These are phyloP conservation scores for Vicugna pacos DNA, from an alignment of 2,113 vertebrate genomes.

Conservation along the genomic window DNA sequence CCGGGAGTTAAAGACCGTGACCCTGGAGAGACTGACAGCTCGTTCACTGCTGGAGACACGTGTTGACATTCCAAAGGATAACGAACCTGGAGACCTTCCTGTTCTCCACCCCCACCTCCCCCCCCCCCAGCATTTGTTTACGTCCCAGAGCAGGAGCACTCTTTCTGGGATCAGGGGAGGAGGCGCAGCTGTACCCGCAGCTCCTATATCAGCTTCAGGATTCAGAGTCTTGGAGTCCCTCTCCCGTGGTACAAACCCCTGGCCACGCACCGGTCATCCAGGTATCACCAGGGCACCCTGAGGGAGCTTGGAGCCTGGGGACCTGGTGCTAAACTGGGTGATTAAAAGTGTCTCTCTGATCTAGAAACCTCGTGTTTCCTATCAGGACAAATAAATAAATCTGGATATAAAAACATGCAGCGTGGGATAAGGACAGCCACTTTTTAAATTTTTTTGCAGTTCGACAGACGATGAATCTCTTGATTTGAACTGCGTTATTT, in stretches of 20 bases:
- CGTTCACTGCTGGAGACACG: too few relatives aligned
- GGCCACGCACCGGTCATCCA: fast-evolving
- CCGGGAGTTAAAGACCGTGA: background rate
- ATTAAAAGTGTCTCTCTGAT: background rate
- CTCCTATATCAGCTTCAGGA: background rate
- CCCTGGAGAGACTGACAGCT: background rate
- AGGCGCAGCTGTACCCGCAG: background rate
- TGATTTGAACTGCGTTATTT: background rate
- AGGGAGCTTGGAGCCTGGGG: fast-evolving
- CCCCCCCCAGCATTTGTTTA: background rate
- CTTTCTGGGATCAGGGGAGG: background rate
- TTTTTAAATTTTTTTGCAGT: background rate
- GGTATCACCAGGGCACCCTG: fast-evolving
- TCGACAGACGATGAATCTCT: background rate
- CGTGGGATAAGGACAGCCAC: background rate
- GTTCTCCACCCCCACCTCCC: background rate
- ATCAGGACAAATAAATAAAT: background rate
- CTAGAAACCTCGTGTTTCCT: background rate
- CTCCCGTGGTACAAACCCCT: background rate
- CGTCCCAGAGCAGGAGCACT: background rate
- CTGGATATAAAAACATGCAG: background rate
- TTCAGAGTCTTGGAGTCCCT: fast-evolving
- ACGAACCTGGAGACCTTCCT: background rate
- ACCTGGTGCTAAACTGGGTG: too few relatives aligned
- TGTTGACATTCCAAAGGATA: too few relatives aligned